Evolutionary conservation across 2,888 invertebrate species (phyloP), one percentile per base, ranked within the genome.

Genomic region (Neelides folsomi): DNA sequence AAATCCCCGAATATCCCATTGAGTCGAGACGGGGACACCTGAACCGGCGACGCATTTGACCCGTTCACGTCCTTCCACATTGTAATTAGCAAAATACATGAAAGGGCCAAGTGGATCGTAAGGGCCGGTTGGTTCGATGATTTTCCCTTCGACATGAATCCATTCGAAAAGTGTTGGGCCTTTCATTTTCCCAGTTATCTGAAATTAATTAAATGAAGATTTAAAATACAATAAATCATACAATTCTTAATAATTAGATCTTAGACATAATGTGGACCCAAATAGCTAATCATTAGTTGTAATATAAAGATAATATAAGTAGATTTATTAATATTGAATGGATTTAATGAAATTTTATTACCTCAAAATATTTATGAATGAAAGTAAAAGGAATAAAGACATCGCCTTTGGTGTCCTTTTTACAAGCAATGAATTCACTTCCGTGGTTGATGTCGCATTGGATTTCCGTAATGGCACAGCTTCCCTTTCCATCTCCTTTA

Each of bases 31-130:
- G 0, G 94, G 94, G 13, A 94, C 92, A 44, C 73, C 75, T 74
- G 60, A 35, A 57, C 86, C 95, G 71, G 88, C 92, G 65, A 98
- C 84, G 71, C 94, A 95, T 71, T 94, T 92, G 1, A 98, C 97
- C 52, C 95, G 76, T 67, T 94, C 93, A 48, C 97, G 75, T 5
- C 88, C 86, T 75, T 97, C 97, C 0, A 98, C 97, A 71, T 94
- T 95, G 72, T 95, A 97, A 70, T 93, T 90, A 68, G 92, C 93
- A 72, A 98, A 98, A 57, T 93, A 93, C 74, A 93, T 87, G 71
- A 93, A 98, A 0, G 88, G 82, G 2, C 93, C 93, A 19, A 79
- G 78, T 0, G 94, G 82, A 67, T 90, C 83, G 71, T 98, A 97
- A 64, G 82, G 83, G 36, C 81, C 82, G 69, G 86, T 86, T 0